A percentile compares a stretch with the other conserved stretches of the same genome.
These are phyloP conservation scores for Petrocephalus zakoni DNA, from an alignment of 2,113 vertebrate species.

Conservation along the genomic window DNA sequence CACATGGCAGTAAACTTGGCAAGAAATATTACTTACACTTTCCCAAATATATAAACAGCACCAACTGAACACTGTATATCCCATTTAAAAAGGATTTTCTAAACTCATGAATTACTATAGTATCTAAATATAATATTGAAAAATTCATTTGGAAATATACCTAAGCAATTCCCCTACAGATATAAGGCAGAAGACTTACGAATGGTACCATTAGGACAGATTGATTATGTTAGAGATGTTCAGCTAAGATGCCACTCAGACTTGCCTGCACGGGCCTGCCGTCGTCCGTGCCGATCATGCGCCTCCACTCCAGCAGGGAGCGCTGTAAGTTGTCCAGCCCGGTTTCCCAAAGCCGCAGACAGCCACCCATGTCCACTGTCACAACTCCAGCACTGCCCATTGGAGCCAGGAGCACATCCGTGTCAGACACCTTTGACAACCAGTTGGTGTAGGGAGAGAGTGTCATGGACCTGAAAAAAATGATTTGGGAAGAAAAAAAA, in stretches of 20 bases:
- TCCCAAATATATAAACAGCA: not conserved
- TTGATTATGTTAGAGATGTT: not conserved
- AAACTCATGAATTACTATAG: not conserved
- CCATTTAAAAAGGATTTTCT: not conserved
- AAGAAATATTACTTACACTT: not conserved
- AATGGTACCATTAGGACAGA: not conserved
- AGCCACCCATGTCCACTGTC: conserved; percentile 85
- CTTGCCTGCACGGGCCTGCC: conserved; percentile 78
- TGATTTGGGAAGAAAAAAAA: not conserved
- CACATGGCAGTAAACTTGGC: not conserved
- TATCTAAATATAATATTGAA: not conserved
- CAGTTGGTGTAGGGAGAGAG: conserved; percentile 84
- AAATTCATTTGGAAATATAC: not conserved
- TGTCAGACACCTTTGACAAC: conserved; percentile 81
- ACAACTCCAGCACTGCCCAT: conserved; percentile 72
- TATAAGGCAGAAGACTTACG: not conserved
- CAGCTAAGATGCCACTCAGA: not conserved
- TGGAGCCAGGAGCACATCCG: conserved; percentile 71
- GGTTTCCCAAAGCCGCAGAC: conserved; percentile 85
- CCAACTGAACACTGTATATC: not conserved
- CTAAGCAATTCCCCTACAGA: not conserved
- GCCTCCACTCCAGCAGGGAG: conserved; percentile 89
- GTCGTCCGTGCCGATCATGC: conserved; percentile 84
- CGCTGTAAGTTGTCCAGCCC: conserved; percentile 76
- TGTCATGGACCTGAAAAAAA: conserved; percentile 60